phyloP scores from a whole-genome alignment of 2,888 invertebrate genomes.

The Tenthredo distinguenda region DNA sequence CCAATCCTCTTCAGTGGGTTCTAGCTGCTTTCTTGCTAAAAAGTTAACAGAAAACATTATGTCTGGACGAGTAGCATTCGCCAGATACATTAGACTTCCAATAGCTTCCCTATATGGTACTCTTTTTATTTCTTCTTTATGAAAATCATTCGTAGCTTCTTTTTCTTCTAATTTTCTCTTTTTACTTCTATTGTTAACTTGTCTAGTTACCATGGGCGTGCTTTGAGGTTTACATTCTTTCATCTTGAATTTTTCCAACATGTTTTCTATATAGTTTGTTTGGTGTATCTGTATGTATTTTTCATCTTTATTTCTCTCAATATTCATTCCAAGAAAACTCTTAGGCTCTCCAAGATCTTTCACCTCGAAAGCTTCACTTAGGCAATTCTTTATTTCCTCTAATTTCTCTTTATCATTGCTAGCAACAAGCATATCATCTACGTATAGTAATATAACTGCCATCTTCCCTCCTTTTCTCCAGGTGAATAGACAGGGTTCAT shows the following conservation, averaged over 20 bases:
- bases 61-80: slow-evolving; percentile 55
- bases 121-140: slow-evolving; percentile 8
- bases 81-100: slow-evolving; percentile 60
- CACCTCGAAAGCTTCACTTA: slow-evolving; percentile 1
- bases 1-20: slow-evolving; percentile 55
- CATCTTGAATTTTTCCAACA: too few species aligned
- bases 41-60: slow-evolving; percentile 55
- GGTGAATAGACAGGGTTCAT: too few species aligned
- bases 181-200: slow-evolving; percentile 52
- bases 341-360: not conserved
- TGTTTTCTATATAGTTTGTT: too few species aligned
- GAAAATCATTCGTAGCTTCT: not conserved
- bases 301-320: too few species aligned
- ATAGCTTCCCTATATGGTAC: slow-evolving; percentile 59
- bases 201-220: slow-evolving; percentile 56
- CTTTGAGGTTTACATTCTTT: too few species aligned
- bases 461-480: too few species aligned
- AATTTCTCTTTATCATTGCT: slow-evolving; percentile 7
- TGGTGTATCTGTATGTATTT: too few species aligned
- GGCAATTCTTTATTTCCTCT: not conserved
- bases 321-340: not conserved
- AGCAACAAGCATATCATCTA: slow-evolving; percentile 44
- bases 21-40: slow-evolving; percentile 51
- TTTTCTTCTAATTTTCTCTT: slow-evolving; percentile 27
- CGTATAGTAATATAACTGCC: too few species aligned